These are phyloP conservation scores for Colistium nudipinnis DNA, from an alignment of 2,113 vertebrate genomes.

Conservation along the genomic window DNA sequence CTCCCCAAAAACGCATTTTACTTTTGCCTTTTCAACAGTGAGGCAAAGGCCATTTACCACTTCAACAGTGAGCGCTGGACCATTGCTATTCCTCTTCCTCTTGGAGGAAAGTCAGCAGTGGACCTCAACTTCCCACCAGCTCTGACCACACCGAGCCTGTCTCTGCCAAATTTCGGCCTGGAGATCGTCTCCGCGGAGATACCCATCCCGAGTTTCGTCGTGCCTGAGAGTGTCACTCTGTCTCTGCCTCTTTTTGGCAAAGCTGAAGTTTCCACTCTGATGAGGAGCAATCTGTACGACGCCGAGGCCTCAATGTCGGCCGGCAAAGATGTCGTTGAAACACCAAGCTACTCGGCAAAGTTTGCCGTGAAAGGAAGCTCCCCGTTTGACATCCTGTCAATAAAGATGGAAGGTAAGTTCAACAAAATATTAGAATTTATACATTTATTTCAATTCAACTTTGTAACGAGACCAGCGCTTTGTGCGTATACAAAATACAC, in stretches of 20 bases:
- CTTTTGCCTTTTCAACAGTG: constrained; percentile 79
- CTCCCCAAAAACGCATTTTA: background rate
- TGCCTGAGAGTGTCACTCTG: constrained; percentile 82
- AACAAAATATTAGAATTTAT: background rate
- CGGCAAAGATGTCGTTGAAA: constrained; percentile 81
- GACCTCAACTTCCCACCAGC: constrained; percentile 81
- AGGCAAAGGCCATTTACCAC: constrained; percentile 83
- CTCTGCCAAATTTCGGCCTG: constrained; percentile 82
- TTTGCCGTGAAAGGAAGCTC: constrained; percentile 83
- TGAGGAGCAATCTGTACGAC: constrained; percentile 92
- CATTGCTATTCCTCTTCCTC: constrained; percentile 86
- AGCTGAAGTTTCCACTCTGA: constrained; percentile 83
- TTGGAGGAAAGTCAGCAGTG: constrained; percentile 87
- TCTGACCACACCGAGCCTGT: constrained; percentile 82
- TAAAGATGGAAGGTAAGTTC: constrained; percentile 85
- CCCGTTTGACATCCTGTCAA: constrained; percentile 85
- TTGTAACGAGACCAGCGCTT: too few species aligned
- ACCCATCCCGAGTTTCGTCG: constrained; percentile 82
- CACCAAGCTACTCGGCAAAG: constrained; percentile 74
- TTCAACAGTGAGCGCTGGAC: constrained; percentile 84
- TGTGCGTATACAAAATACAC: background rate
- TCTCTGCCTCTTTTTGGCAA: constrained; percentile 85
- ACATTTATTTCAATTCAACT: too few species aligned
- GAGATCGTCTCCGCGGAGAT: constrained; percentile 81
- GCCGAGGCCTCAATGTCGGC: constrained; percentile 83